Evolutionary conservation across 2,888 invertebrate species (phyloP), one percentile per base, ranked within the genome.

Genomic region (Hemicrepidius hirtus): DNA sequence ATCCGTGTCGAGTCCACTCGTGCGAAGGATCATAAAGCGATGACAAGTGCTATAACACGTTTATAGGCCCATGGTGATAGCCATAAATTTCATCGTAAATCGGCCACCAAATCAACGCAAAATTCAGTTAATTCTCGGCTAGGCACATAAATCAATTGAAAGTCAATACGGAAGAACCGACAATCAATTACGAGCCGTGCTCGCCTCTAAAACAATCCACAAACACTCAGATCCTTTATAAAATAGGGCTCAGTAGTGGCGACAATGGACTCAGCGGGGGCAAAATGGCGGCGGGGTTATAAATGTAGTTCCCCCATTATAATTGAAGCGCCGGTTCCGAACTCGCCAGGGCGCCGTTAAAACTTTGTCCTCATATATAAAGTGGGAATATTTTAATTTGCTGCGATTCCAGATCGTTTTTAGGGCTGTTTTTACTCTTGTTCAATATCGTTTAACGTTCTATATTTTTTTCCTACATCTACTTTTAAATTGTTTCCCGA

Each of bases 231-330:
- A 68, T 65, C 73, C 68, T 65, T 68, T 73, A 69, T 69, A 73
- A 70, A 73, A 73, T 65, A 50, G 44, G 66, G 63, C 63, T 72
- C 66, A 67, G 67, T 67, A 72, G 70, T 70, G 60, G 73, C 74
- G 70, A 73, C 75, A 72, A 70, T 75, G 72, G 67, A 75, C 75
- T 57, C 75, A 75, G 69, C 70, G 59, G 75, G 74, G 69, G 67
- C 67, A 75, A 75, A 67, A 73, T 75, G 74, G 74, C 68, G 68
- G 74, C 46, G 64, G 50, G 70, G 74, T 74, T 74, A 74, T 74
- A 74, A 74, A 74, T 74, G 74, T 74, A 74, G 68, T 74, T 68
- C 57, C 68, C 53, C 62, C 68, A 65, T 66, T 69, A 72, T 72
- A 71, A 74, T 74, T 74, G 71, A 74, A 69, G 70, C 63, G 49